These are phyloP conservation scores for Paracanthobrama guichenoti DNA, from an alignment of 2,113 vertebrate species.

Conservation along the genomic window DNA sequence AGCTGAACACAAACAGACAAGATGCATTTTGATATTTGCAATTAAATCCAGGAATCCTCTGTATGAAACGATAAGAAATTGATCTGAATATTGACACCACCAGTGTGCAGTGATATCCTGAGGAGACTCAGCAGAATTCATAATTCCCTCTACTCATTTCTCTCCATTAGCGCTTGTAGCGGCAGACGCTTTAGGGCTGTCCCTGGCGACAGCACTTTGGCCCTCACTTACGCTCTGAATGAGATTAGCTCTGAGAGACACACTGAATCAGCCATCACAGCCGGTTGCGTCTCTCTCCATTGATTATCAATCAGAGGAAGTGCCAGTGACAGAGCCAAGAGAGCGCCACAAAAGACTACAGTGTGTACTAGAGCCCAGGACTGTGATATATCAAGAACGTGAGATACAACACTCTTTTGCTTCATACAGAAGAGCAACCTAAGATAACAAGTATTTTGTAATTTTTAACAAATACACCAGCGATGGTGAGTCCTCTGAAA, in stretches of 20 bases:
- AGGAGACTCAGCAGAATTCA: background rate
- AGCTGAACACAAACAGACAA: background rate
- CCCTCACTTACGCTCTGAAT: slow-evolving; percentile 48
- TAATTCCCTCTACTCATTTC: slow-evolving; percentile 33
- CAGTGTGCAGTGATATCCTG: background rate
- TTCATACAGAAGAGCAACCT: background rate
- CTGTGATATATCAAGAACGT: background rate
- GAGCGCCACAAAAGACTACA: background rate
- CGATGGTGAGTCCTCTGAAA: background rate
- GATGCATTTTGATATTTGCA: background rate
- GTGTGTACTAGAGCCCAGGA: background rate
- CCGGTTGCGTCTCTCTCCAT: slow-evolving; percentile 11
- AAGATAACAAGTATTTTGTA: background rate
- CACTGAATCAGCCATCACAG: slow-evolving; percentile 19
- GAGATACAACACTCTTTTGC: background rate
- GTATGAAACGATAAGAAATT: background rate
- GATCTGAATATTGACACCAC: background rate
- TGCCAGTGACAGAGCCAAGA: slow-evolving; percentile 16
- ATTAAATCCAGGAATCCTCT: background rate
- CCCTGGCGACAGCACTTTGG: slow-evolving; percentile 43
- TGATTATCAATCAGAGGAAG: slow-evolving; percentile 43
- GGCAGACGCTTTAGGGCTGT: slow-evolving; percentile 47
- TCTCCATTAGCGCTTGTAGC: slow-evolving; percentile 50
- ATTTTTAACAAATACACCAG: too few species aligned
- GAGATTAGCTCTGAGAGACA: slow-evolving; percentile 48